Base-by-base conservation (phyloP, 2,888 invertebrate genomes). In the Eledone cirrhosa region DNA sequence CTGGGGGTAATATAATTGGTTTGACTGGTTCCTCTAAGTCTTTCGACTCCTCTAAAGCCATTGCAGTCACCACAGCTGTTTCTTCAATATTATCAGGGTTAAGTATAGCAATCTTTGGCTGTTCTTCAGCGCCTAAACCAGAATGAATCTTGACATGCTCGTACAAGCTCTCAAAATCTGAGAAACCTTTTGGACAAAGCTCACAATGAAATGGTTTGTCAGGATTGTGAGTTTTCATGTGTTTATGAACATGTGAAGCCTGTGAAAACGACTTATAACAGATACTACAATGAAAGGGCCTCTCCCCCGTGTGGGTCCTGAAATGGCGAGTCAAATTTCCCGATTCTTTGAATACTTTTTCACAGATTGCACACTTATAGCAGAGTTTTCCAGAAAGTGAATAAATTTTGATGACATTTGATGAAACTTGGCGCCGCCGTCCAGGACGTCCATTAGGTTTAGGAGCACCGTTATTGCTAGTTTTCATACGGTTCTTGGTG, bases 311-410 rank as follows among this genome's bases (percentile, higher is more conserved):
- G 72, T 72, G 72, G 8, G 29, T 33, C n/a, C 72, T 33, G 33
- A 72, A n/a, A 33, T 72, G 72, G 13, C 72, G 72, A 19, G 72
- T 72, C 11, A 72, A 33, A 31, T 72, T 72, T 1, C 72, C 72
- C 0, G 72, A 72, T 24, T 72, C 72, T 72, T 72, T 72, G 33
- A 72, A 72, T 11, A 72, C 72, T 41, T 41, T 31, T 41, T 33
- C 72, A 72, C 72, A 72, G 41, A 72, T 16, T 31, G 72, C 33
- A 72, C 72, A 72, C 41, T 72, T 72, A 22, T 72, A 72, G n/a
- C 31, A n/a, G 33, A 72, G 19, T 41, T 72, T 72, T 41, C 72
- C 72, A 22, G 72, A 72, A 8, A 31, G 22, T 19, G 72, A 72
- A 8, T n/a, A n/a, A 1, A 72, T 33, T 72, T 72, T 72, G 22